Evolutionary conservation across 1,140 invertebrate species (phyloP).

Genomic region (Lordiphosa collinella): DNA sequence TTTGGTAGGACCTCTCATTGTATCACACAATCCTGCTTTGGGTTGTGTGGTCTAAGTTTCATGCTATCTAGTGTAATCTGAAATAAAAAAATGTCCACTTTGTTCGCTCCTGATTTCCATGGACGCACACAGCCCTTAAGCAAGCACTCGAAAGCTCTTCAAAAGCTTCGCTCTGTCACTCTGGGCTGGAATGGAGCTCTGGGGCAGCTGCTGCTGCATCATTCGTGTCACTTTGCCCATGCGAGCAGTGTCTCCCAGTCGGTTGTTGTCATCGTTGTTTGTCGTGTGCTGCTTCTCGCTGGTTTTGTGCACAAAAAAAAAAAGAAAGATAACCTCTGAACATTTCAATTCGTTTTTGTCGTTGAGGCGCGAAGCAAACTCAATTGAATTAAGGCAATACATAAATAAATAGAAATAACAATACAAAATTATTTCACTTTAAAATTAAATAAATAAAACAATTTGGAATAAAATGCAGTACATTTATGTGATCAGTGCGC

Average conservation of each 20-base stretch:
- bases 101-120: too few relatives aligned
- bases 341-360: slow-evolving; percentile 8
- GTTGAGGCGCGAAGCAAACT: slow-evolving; percentile 1
- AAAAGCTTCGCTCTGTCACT: slow-evolving; percentile 1
- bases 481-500: slow-evolving; percentile 70
- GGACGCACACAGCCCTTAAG: neutral
- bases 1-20: too few relatives aligned
- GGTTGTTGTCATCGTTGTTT: slow-evolving; percentile 57
- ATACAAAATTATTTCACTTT: neutral
- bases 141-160: slow-evolving; percentile 7
- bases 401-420: neutral
- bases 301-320: slow-evolving; percentile 22
- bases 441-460: slow-evolving; percentile 14
- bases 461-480: slow-evolving; percentile 58
- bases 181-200: slow-evolving; percentile 1
- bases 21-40: too few relatives aligned
- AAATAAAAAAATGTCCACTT: too few relatives aligned
- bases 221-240: slow-evolving; percentile 55
- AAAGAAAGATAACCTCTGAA: slow-evolving; percentile 9
- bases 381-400: slow-evolving; percentile 7
- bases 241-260: slow-evolving; percentile 62
- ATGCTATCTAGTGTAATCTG: too few relatives aligned
- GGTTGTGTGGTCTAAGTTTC: too few relatives aligned
- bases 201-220: slow-evolving; percentile 1
- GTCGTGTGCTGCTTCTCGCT: slow-evolving; percentile 13